phyloP scores from a whole-genome alignment of 2,888 invertebrate genomes.

The Endotricha flammealis region DNA sequence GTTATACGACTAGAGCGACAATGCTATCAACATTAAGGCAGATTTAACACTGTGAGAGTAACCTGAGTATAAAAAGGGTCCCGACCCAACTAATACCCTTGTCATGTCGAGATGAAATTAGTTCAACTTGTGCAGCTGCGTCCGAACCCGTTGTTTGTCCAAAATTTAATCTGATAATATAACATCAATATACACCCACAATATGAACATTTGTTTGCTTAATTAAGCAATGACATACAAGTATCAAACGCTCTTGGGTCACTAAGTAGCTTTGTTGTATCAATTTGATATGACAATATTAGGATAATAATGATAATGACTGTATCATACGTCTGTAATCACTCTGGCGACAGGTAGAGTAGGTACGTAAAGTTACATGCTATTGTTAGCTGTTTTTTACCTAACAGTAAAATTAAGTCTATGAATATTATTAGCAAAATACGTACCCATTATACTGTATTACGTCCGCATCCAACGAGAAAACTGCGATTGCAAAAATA shows the following conservation, averaged over 20 bases:
- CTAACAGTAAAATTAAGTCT: too few species aligned
- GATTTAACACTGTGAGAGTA: slow-evolving; percentile 43
- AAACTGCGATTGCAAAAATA: too few species aligned
- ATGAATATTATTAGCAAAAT: too few species aligned
- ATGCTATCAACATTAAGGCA: slow-evolving; percentile 37
- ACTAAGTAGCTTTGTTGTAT: not conserved
- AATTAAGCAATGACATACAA: slow-evolving; percentile 18
- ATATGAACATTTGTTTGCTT: slow-evolving; percentile 24
- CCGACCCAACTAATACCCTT: slow-evolving; percentile 73
- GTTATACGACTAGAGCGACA: slow-evolving; percentile 35
- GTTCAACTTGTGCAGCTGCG: slow-evolving; percentile 71
- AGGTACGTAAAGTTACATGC: too few species aligned
- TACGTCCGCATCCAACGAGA: too few species aligned
- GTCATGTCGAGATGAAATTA: slow-evolving; percentile 75
- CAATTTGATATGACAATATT: slow-evolving; percentile 3
- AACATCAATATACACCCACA: slow-evolving; percentile 37
- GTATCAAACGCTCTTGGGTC: not conserved
- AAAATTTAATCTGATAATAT: slow-evolving; percentile 62
- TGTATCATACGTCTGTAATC: too few species aligned
- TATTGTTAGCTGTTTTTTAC: too few species aligned
- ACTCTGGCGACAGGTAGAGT: too few species aligned
- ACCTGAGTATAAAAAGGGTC: slow-evolving; percentile 69
- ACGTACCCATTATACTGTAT: too few species aligned
- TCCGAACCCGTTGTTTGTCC: slow-evolving; percentile 53
- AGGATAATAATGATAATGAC: too few species aligned